phyloP scores from a whole-genome alignment of 2,797 vertebrate genomes.

The Scomberomorus guttatus region DNA sequence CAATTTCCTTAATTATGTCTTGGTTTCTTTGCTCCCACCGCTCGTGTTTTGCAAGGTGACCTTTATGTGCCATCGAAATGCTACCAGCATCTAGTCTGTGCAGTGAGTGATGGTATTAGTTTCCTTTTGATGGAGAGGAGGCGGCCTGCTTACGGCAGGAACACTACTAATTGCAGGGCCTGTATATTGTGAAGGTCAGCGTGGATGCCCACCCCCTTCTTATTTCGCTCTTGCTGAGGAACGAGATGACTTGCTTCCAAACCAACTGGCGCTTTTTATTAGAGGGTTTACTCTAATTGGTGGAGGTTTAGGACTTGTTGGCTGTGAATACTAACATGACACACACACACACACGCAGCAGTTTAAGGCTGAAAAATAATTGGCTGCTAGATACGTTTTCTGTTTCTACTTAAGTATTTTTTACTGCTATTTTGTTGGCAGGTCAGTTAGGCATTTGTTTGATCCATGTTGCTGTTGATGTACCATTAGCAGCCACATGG shows the following conservation, averaged over 20 bases:
- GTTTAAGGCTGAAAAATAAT: slow-evolving; percentile 62
- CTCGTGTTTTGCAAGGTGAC: slow-evolving; percentile 81
- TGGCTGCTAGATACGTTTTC: slow-evolving; percentile 52
- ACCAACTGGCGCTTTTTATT: slow-evolving; percentile 54
- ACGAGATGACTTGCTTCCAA: slow-evolving; percentile 60
- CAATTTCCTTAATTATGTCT: slow-evolving; percentile 80
- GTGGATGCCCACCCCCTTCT: slow-evolving; percentile 42
- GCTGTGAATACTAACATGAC: slow-evolving; percentile 47
- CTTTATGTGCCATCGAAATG: slow-evolving; percentile 81
- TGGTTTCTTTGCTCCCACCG: slow-evolving; percentile 52
- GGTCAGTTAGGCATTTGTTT: slow-evolving; percentile 26
- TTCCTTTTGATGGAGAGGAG: slow-evolving; percentile 76
- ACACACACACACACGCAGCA: slow-evolving; percentile 27
- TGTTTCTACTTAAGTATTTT: slow-evolving; percentile 44
- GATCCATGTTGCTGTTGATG: slow-evolving; percentile 29
- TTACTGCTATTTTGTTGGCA: slow-evolving; percentile 42
- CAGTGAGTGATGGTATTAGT: slow-evolving; percentile 78
- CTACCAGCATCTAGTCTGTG: slow-evolving; percentile 73
- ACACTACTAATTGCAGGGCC: slow-evolving; percentile 82
- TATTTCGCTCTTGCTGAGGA: slow-evolving; percentile 54
- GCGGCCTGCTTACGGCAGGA: slow-evolving; percentile 74
- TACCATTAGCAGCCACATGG: slow-evolving; percentile 81
- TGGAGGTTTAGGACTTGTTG: slow-evolving; percentile 61
- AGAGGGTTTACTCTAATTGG: slow-evolving; percentile 75
- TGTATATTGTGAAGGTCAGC: slow-evolving; percentile 82